Conservation (phyloP, 2,888 invertebrate species). For the Leptinotarsa tumamoca region DNA sequence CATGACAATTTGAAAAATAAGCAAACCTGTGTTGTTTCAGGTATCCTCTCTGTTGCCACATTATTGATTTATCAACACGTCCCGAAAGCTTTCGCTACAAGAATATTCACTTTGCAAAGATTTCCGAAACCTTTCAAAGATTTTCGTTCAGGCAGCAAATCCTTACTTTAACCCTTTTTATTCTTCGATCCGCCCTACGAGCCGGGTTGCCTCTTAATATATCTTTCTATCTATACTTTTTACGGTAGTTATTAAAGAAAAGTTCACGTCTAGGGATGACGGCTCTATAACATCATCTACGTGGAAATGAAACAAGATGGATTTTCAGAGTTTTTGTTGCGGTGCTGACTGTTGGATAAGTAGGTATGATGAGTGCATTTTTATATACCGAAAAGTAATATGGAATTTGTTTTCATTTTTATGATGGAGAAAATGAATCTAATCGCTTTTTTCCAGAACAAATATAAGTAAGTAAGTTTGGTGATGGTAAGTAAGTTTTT, state of each 20-base stretch:
- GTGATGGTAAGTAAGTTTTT: no score
- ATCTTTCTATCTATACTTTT: constrained; percentile 32
- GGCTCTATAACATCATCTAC: background rate
- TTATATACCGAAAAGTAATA: no score
- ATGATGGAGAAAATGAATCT: no score
- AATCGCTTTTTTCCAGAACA: no score
- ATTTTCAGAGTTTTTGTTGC: background rate
- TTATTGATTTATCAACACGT: constrained; percentile 45
- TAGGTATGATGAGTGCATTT: no score
- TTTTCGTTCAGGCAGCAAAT: constrained; percentile 45
- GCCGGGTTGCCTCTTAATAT: constrained; percentile 35
- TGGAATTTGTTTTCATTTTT: no score
- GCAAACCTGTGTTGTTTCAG: constrained; percentile 22
- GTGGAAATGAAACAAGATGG: background rate
- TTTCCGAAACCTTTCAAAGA: constrained; percentile 52
- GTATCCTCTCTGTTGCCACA: constrained; percentile 21
- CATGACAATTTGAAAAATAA: background rate
- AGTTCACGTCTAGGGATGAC: constrained; percentile 17
- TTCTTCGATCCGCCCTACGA: constrained; percentile 24
- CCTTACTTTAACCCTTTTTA: constrained; percentile 45
- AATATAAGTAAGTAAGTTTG: no score
- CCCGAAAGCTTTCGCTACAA: constrained; percentile 47
- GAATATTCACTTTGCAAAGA: constrained; percentile 53
- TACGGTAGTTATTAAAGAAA: constrained; percentile 28
- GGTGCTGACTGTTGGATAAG: background rate